Evolutionary conservation across 2,797 vertebrate species (phyloP), one percentile per base, ranked within the genome.

Genomic region (Lepilemur septentrionalis): DNA sequence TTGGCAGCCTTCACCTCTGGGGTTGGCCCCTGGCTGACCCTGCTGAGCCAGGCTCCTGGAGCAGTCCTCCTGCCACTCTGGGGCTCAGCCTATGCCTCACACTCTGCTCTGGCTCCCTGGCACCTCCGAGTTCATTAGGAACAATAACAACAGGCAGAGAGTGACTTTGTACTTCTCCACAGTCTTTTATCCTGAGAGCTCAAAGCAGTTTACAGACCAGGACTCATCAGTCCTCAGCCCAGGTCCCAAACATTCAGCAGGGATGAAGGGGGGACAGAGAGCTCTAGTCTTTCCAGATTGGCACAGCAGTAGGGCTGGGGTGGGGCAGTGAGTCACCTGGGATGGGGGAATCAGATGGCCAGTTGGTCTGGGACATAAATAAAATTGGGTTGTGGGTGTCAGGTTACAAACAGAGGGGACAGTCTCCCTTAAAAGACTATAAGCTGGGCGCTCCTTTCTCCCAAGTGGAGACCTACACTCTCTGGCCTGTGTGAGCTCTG

Each of bases 141-240:
- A 91, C 85, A 96, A 86, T 93, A 92, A 90, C 94, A 95, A 88
- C 70, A 88, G 85, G 76, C 89, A 92, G 89, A 95, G 81, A 94
- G 78, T 41, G 87, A 97, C 97, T 97, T 97, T 98, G 96, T 97
- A 96, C 97, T 88, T 94, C 93, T 95, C 89, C 72, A 43, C 8
- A 23, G 91, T 57, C 97, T 98, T 98, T 98, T 95, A 97, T 97
- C 97, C 97, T 75, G 25, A 63, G 83, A 97, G 93, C 97, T 97
- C 96, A 97, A 97, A 98, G 96, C 92, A 85, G 55, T 97, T 98
- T 97, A 97, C 96, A 96, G 89, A 94, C 80, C 91, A 88, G 70
- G 86, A 97, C 83, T 97, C 96, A 97, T 88, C 28, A 0, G 70
- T 91, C 79, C 72, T 94, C 95, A 88, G 89, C 57, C 48, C 63